Evolutionary conservation across 2,888 invertebrate genomes (phyloP), one percentile per base, ranked within the genome.

Genomic region (Drosophila flavopinicola): DNA sequence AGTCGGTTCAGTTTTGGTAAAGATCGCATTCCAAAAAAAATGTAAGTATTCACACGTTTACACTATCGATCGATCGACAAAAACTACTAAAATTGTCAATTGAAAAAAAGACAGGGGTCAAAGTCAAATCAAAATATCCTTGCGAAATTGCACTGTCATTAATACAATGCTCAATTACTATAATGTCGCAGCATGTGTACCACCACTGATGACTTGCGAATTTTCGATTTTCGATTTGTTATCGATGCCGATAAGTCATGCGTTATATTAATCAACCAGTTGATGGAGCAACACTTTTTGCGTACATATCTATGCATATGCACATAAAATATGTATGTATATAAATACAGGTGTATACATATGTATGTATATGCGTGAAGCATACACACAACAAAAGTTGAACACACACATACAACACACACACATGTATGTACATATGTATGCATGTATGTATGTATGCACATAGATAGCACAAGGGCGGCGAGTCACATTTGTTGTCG

Each of bases 391-490:
- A 15, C 23, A 35, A 7, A n/a, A n/a, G n/a, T n/a, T n/a, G n/a
- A 2, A 23, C 7, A 10, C 11, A 33, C 37, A 11, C 17, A 25
- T 25, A 10, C 47, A 23, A 51, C 37, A 11, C 44, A 49, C 24
- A 24, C 20, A 49, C 27, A 35, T 35, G 6, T 65, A 30, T 41
- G 23, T 35, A 20, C 4, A n/a, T 23, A 29, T 29, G 13, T 29
- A 29, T 29, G 2, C 47, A 35, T 29, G 17, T 39, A 29, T 39
- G 10, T 49, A 10, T 42, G 23, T 53, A 30, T 29, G 32, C 38
- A 24, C 39, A 39, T 33, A 67, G 54, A 63, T 57, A 54, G 59
- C 59, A 64, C 67, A 66, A 76, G 66, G 73, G 72, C 59, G 74
- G 5, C 35, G 66, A 69, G 65, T 45, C 60, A 73, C 64, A 68